Percentiles rank a stretch among this genome's conserved stretches.
Evolutionary conservation across 1,140 invertebrate genomes (phyloP).

Genomic region (Mesaphorura yosii): DNA sequence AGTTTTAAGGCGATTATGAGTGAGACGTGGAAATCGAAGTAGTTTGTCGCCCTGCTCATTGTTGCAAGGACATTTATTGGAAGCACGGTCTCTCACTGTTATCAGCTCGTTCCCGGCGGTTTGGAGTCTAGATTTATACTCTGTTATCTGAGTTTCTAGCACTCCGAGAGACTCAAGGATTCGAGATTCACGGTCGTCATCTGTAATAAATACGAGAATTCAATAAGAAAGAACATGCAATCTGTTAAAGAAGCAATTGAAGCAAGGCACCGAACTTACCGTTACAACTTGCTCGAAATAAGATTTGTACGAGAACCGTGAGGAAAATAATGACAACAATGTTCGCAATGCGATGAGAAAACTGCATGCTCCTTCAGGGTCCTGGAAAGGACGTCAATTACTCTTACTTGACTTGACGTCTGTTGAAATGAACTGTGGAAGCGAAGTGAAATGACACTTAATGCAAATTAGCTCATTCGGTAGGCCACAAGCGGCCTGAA

Average conservation of each 20-base stretch:
- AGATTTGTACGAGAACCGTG: constrained; percentile 16
- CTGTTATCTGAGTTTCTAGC: constrained; percentile 24
- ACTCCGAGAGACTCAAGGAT: constrained; percentile 20
- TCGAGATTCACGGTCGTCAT: constrained; percentile 23
- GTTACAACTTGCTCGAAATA: constrained; percentile 6
- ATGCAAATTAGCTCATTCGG: too few relatives aligned
- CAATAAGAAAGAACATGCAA: background rate
- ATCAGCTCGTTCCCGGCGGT: constrained; percentile 16
- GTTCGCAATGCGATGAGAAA: constrained; percentile 24
- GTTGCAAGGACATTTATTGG: background rate
- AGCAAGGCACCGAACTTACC: background rate
- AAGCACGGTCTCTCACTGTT: constrained; percentile 1
- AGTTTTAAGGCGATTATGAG: constrained; percentile 24
- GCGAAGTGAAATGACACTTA: too few relatives aligned
- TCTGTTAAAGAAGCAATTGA: background rate
- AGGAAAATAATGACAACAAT: constrained; percentile 16
- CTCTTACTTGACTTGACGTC: too few relatives aligned
- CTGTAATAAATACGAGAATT: constrained; percentile 4
- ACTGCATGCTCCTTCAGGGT: constrained; percentile 20
- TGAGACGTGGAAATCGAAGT: background rate
- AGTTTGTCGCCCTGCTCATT: background rate
- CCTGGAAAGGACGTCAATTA: background rate
- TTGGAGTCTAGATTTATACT: constrained; percentile 21
- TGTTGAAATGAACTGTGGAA: too few relatives aligned
- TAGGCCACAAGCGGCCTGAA: too few relatives aligned